Conservation (phyloP, 2,113 vertebrate genomes). For the Notarius lentiginosus region DNA sequence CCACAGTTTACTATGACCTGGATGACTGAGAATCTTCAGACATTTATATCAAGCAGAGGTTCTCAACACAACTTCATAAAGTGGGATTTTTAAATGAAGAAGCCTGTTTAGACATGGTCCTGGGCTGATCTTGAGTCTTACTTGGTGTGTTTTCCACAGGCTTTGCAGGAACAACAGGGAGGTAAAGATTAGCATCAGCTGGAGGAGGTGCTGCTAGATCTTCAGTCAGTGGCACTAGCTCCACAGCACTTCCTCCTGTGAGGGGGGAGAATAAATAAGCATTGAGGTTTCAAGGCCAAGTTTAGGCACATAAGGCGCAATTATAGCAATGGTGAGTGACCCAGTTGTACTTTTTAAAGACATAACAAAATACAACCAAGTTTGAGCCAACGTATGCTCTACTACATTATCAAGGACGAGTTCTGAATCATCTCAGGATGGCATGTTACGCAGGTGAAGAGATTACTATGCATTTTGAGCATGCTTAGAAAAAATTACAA, state of each 20-base stretch:
- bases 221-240: slow-evolving; percentile 11
- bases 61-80: not conserved
- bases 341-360: not conserved
- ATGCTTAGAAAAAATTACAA: not conserved
- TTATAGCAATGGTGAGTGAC: not conserved
- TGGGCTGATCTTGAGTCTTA: not conserved
- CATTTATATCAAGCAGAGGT: not conserved
- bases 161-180: not conserved
- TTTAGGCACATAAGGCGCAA: not conserved
- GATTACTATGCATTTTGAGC: not conserved
- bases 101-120: not conserved
- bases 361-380: not conserved
- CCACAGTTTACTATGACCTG: too few species aligned
- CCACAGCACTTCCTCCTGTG: slow-evolving; percentile 6
- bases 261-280: not conserved
- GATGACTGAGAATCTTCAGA: too few species aligned
- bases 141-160: slow-evolving; percentile 22
- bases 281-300: not conserved
- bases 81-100: not conserved
- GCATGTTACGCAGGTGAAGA: not conserved
- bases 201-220: not conserved
- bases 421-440: not conserved
- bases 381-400: not conserved
- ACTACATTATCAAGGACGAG: not conserved
- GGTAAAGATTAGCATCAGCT: not conserved